These are phyloP conservation scores for Eledona agricola DNA, from an alignment of 2,888 invertebrate species.

Conservation along the genomic window DNA sequence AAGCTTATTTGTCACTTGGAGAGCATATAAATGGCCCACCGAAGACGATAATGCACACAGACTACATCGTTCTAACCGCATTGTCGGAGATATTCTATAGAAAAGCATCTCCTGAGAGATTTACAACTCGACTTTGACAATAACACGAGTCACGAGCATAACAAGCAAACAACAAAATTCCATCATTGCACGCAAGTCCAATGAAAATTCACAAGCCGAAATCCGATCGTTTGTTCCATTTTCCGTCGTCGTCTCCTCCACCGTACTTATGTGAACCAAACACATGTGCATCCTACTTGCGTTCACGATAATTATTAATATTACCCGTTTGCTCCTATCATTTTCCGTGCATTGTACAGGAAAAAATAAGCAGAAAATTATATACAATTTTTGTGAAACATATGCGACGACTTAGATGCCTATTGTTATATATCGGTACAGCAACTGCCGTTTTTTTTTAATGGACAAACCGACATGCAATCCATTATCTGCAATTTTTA, in stretches of 20 bases:
- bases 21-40: conserved; percentile 46
- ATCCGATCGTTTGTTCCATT: conserved; percentile 35
- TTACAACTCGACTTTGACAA: conserved; percentile 25
- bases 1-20: conserved; percentile 43
- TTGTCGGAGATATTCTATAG: conserved; percentile 25
- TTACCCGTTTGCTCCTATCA: conserved; percentile 61
- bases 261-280: conserved; percentile 59
- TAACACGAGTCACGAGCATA: no score
- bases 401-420: conserved; percentile 54
- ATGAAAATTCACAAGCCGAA: no score
- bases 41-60: conserved; percentile 39
- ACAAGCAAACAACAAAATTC: conserved; percentile 6
- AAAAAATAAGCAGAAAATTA: conserved; percentile 60
- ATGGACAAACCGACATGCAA: conserved; percentile 53
- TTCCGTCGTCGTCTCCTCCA: conserved; percentile 46
- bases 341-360: conserved; percentile 62
- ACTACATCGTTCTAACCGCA: conserved; percentile 36
- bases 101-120: conserved; percentile 27
- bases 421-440: conserved; percentile 54
- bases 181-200: no score
- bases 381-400: conserved; percentile 60
- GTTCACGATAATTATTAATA: conserved; percentile 61
- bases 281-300: conserved; percentile 62
- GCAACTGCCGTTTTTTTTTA: conserved; percentile 52
- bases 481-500: conserved; percentile 23